Percentiles rank a stretch among this genome's conserved stretches.
Evolutionary conservation across 2,113 vertebrate species (phyloP).

Genomic region (Sylvietta virens): DNA sequence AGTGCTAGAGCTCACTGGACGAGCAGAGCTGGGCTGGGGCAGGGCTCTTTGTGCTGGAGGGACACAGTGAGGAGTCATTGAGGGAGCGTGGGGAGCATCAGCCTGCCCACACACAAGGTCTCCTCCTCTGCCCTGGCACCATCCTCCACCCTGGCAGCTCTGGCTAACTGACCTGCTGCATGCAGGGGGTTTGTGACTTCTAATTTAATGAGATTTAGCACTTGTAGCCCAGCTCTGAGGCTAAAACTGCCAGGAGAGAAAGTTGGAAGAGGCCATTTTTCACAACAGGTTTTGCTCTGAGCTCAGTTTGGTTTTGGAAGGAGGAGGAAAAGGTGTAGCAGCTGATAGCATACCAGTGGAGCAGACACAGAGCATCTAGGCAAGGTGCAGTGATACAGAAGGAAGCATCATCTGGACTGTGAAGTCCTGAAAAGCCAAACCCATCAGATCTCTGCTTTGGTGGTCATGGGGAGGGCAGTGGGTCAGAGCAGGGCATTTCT

Average conservation of each 20-base stretch:
- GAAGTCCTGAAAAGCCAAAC: not conserved
- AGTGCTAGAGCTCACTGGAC: not conserved
- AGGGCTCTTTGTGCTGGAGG: not conserved
- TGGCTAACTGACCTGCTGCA: not conserved
- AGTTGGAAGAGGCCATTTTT: not conserved
- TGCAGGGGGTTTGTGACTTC: not conserved
- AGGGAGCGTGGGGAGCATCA: not conserved
- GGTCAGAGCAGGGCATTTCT: not conserved
- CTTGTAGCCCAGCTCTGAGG: not conserved
- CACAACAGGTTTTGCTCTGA: not conserved
- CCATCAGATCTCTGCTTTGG: not conserved
- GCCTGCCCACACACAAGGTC: not conserved
- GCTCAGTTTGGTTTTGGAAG: not conserved
- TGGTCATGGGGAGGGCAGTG: not conserved
- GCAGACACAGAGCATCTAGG: not conserved
- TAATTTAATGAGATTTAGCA: rapidly evolving
- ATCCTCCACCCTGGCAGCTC: not conserved
- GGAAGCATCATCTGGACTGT: not conserved
- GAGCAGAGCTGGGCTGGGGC: not conserved
- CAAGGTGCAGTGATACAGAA: not conserved
- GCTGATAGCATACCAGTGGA: not conserved
- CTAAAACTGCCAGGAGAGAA: not conserved
- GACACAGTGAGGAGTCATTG: not conserved
- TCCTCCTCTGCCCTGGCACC: not conserved
- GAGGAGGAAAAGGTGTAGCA: not conserved